Base-by-base conservation (phyloP, 2,888 invertebrate species). In the Drosophila mercatorum region DNA sequence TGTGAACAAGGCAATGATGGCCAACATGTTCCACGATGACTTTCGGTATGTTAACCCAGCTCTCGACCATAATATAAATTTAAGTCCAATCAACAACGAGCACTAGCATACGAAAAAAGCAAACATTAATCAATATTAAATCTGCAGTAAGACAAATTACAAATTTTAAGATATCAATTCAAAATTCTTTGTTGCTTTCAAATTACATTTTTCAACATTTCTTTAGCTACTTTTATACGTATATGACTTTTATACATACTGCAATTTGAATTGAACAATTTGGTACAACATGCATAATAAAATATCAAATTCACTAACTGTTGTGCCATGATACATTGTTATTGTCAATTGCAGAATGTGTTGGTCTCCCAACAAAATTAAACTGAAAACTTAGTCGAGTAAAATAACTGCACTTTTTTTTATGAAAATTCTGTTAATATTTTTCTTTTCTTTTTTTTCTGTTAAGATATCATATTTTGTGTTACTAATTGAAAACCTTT, bases 21-120 rank as follows among this genome's bases (percentile, higher is more conserved):
- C 95, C 1, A 97, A 98, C 89, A 97, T 99, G 96, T 99, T 99
- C 92, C 98, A 99, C 92, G 95, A 95, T 70, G 99, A 99, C 93
- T 99, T 96, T 91, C 95, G 96, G 95, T 95, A 91, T 86, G 80
- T 62, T 60, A 41, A 57, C 34, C 14, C 17, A 5, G 6, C 22
- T 4, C 0, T 5, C n/a, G 11, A 52, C 11, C 11, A 34, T n/a
- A 31, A 31, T n/a, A 10, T 14, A 14, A 11, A 22, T 2, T 8
- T 2, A 5, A 47, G n/a, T n/a, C 8, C 47, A 3, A 28, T 8
- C 8, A 28, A n/a, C n/a, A 28, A 8, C 10, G n/a, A 28, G 1
- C 22, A 11, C 44, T 22, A 11, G 17, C 10, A 26, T 46, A 0
- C 10, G 41, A 43, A 43, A 43, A 41, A n/a, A 22, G 0, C 6